Percentiles rank a stretch among this genome's conserved stretches.
Conservation (phyloP, 2,888 invertebrate species). For the Ichneumon xanthorius region DNA sequence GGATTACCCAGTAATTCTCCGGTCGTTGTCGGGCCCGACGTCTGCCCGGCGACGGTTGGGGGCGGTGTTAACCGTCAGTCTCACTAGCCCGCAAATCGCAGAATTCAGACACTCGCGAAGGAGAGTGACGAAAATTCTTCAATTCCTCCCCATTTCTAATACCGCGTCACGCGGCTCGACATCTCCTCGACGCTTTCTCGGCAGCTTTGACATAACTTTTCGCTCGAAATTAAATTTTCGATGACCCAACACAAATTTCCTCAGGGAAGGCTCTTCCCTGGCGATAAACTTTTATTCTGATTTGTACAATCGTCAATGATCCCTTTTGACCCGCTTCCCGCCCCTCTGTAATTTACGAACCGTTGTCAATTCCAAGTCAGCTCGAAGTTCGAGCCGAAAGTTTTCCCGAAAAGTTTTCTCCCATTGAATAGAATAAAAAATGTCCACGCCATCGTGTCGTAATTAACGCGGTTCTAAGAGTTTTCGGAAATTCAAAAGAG, state of each 20-base stretch:
- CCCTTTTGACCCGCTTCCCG: not conserved
- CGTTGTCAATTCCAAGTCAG: conserved; percentile 1
- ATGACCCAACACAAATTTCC: not conserved
- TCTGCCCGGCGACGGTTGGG: conserved; percentile 56
- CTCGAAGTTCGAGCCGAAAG: conserved; percentile 15
- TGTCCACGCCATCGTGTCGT: not conserved
- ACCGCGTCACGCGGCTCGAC: conserved; percentile 20
- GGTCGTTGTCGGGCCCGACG: conserved; percentile 40
- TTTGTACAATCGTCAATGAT: not conserved
- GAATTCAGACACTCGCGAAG: conserved; percentile 18
- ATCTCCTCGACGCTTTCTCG: not conserved
- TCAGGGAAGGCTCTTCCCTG: too few species aligned
- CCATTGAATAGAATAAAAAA: conserved; percentile 23
- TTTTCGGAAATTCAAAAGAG: conserved; percentile 20
- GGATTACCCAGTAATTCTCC: conserved; percentile 65
- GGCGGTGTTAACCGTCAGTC: conserved; percentile 57
- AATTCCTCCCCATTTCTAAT: conserved; percentile 19
- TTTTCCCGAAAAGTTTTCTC: conserved; percentile 9
- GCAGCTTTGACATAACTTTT: not conserved
- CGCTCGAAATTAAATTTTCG: not conserved
- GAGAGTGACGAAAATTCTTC: conserved; percentile 57
- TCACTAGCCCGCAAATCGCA: conserved; percentile 49
- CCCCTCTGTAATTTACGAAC: not conserved
- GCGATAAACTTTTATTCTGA: not conserved
- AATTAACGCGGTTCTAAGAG: conserved; percentile 25